A percentile compares a stretch with the other conserved stretches of the same genome.
These are phyloP conservation scores for Pseudoips prasinana DNA, from an alignment of 2,888 invertebrate species.

Conservation along the genomic window DNA sequence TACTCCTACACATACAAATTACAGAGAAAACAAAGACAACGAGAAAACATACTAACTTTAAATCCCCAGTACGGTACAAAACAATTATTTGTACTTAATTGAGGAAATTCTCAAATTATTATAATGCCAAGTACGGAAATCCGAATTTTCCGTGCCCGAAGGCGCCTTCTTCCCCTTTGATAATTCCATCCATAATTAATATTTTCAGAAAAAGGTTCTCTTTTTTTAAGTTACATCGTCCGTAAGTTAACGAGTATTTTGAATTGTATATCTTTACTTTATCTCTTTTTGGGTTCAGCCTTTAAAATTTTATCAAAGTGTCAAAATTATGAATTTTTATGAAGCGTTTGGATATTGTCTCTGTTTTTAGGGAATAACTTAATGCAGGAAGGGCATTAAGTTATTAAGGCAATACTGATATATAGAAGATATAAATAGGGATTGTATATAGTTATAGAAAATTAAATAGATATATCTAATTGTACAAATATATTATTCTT, in stretches of 20 bases:
- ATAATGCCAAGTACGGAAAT: slow-evolving; percentile 2
- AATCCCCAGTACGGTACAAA: slow-evolving; percentile 7
- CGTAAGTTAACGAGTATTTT: slow-evolving; percentile 16
- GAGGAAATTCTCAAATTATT: slow-evolving; percentile 21
- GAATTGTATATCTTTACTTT: slow-evolving; percentile 10
- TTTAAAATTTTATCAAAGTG: no score
- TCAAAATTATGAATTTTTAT: no score
- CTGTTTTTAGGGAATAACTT: no score
- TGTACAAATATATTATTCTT: no score
- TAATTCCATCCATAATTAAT: slow-evolving; percentile 26
- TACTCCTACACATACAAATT: no score
- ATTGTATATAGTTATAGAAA: no score
- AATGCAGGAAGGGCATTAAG: no score
- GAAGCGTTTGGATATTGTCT: no score
- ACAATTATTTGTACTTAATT: slow-evolving; percentile 26
- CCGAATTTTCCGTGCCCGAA: slow-evolving; percentile 17
- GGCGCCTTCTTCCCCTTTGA: slow-evolving; percentile 19
- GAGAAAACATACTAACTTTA: background rate
- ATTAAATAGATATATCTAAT: no score
- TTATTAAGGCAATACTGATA: no score
- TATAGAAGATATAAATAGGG: no score
- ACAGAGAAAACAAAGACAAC: no score
- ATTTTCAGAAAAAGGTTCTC: slow-evolving; percentile 11
- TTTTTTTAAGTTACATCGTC: slow-evolving; percentile 13
- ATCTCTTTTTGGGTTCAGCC: slow-evolving; percentile 5